phyloP scores from a whole-genome alignment of 64 coral and sea anemone species.

The Astreopora myriophthalma region DNA sequence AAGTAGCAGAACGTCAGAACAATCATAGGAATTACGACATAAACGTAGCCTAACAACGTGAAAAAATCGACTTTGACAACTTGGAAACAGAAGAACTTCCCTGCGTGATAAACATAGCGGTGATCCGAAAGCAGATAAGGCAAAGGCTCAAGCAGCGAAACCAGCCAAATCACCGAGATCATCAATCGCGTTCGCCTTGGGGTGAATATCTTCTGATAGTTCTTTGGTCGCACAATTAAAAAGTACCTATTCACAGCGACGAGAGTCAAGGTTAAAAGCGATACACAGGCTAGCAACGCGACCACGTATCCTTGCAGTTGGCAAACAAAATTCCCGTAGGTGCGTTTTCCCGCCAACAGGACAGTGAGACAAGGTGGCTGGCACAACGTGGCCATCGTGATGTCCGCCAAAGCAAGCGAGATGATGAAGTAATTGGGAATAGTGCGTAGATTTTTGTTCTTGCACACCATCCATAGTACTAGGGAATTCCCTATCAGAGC shows the following conservation, averaged over 20 bases:
- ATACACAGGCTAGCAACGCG: constrained; percentile 55
- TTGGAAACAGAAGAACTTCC: constrained; percentile 78
- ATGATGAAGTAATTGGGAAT: constrained; percentile 67
- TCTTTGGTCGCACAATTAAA: constrained; percentile 57
- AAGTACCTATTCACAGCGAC: constrained; percentile 72
- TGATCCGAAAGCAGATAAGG: constrained; percentile 55
- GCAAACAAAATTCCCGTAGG: constrained; percentile 66
- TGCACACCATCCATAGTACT: constrained; percentile 71
- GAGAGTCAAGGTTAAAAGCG: constrained; percentile 63
- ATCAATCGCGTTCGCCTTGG: constrained; percentile 40
- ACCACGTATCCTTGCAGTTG: constrained; percentile 67
- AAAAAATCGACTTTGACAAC: constrained; percentile 66
- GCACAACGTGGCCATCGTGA: constrained; percentile 61
- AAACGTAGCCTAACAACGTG: constrained; percentile 62
- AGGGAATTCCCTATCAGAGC: constrained; percentile 57
- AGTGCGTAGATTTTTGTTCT: constrained; percentile 69
- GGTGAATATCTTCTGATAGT: constrained; percentile 57
- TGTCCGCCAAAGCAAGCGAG: constrained; percentile 53
- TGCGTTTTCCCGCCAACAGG: constrained; percentile 47
- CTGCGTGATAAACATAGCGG: constrained; percentile 67
- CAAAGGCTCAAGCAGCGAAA: constrained; percentile 38
- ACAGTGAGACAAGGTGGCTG: constrained; percentile 69
- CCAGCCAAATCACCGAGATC: constrained; percentile 48
- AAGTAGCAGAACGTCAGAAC: constrained; percentile 63
- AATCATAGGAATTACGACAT: constrained; percentile 42